Conservation (phyloP, 2,888 invertebrate genomes). For the Melinopterus prodromus region DNA sequence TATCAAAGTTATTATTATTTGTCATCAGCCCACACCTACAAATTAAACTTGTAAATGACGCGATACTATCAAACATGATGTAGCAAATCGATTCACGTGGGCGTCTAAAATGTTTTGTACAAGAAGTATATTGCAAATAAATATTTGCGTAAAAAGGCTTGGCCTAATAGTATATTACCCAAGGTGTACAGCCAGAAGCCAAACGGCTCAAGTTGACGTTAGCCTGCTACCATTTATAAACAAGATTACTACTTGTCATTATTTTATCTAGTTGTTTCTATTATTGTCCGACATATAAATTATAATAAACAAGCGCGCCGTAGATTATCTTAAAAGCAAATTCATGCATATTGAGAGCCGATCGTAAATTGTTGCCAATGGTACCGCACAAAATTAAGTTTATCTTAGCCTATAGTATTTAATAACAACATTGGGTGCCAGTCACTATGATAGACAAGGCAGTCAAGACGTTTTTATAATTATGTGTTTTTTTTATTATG, state of each 20-base stretch:
- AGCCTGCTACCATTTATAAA: constrained; percentile 20
- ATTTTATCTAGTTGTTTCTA: constrained; percentile 33
- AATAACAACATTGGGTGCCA: too few relatives aligned
- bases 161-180: neutral
- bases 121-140: neutral
- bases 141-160: constrained; percentile 4
- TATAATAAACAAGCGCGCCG: constrained; percentile 30
- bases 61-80: neutral
- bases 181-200: neutral
- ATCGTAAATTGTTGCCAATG: neutral
- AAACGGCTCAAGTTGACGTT: neutral
- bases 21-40: neutral
- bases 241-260: constrained; percentile 31
- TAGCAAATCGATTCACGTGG: neutral
- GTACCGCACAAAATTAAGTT: neutral
- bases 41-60: neutral
- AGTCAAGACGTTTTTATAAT: too few relatives aligned
- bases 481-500: too few relatives aligned
- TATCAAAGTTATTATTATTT: neutral
- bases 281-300: constrained; percentile 32
- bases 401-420: too few relatives aligned
- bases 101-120: neutral
- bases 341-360: constrained; percentile 26
- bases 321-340: constrained; percentile 34
- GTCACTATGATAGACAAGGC: too few relatives aligned